A percentile compares a stretch with the other conserved stretches of the same genome.
Evolutionary conservation across 1,140 invertebrate species (phyloP).

Genomic region (Nasonia giraulti): DNA sequence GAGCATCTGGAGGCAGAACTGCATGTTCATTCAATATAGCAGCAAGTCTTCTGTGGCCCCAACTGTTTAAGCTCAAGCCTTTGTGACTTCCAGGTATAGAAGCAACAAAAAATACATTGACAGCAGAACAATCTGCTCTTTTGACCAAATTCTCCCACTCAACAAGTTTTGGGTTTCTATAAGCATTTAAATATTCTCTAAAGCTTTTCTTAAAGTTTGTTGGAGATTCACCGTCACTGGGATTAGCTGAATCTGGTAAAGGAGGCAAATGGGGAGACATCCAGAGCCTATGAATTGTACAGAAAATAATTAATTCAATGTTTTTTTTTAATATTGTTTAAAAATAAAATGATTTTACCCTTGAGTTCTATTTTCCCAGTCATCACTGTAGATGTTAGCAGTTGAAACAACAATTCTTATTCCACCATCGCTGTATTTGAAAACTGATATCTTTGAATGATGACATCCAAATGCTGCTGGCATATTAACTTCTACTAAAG

Average conservation of each 20-base stretch:
- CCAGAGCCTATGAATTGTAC: conserved; percentile 77
- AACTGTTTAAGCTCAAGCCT: conserved; percentile 74
- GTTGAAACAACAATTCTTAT: conserved; percentile 92
- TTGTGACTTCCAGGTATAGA: conserved; percentile 89
- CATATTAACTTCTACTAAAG: conserved; percentile 82
- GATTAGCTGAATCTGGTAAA: conserved; percentile 75
- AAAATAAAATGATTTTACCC: conserved; percentile 77
- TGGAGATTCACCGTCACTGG: conserved; percentile 83
- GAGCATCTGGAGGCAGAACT: conserved; percentile 73
- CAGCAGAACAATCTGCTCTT: conserved; percentile 84
- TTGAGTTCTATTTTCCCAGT: conserved; percentile 96
- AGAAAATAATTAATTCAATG: conserved; percentile 22
- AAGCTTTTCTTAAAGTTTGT: conserved; percentile 92
- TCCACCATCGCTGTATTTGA: conserved; percentile 87
- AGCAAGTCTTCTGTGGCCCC: conserved; percentile 84
- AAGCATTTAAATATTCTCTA: conserved; percentile 86
- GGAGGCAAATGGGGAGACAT: conserved; percentile 86
- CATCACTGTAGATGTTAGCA: conserved; percentile 91
- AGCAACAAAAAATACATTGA: conserved; percentile 90
- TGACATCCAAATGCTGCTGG: conserved; percentile 89
- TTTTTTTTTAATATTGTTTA: background rate
- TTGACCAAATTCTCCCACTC: conserved; percentile 86
- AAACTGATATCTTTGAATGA: conserved; percentile 95
- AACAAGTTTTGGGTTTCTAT: conserved; percentile 80
- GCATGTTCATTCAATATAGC: conserved; percentile 80